These are phyloP conservation scores for Trichechus manatus DNA, from an alignment of 2,113 vertebrate genomes.

Conservation along the genomic window DNA sequence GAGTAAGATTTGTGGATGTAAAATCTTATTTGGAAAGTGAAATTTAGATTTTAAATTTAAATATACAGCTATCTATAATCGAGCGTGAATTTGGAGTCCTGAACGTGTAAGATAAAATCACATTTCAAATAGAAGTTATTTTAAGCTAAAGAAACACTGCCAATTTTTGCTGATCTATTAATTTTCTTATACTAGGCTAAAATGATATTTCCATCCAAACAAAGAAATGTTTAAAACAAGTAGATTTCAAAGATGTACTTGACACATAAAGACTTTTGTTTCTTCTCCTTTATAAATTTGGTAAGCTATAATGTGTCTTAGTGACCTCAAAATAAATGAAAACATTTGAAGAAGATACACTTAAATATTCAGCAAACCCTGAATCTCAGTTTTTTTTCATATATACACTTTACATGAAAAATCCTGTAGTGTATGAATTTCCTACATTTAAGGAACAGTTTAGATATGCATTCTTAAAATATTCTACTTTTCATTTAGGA, in stretches of 20 bases:
- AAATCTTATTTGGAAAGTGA: slow-evolving; percentile 18
- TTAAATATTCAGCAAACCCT: slow-evolving; percentile 42
- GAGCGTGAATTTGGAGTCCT: neutral
- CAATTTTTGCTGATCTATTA: neutral
- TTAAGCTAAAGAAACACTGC: slow-evolving; percentile 33
- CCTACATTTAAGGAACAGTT: neutral
- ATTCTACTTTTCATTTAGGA: slow-evolving; percentile 45
- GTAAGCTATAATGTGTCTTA: neutral
- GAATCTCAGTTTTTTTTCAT: neutral
- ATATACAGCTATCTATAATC: neutral
- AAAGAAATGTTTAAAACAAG: slow-evolving; percentile 39
- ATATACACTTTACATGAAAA: neutral
- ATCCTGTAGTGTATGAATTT: neutral
- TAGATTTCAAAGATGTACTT: slow-evolving; percentile 2
- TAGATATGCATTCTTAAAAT: slow-evolving; percentile 14
- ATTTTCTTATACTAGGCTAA: slow-evolving; percentile 43
- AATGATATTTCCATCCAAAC: slow-evolving; percentile 14
- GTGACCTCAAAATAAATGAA: neutral
- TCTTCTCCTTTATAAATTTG: slow-evolving; percentile 43
- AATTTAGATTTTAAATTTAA: slow-evolving; percentile 35
- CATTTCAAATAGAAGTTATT: slow-evolving; percentile 42
- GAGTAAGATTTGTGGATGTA: neutral
- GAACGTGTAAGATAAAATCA: slow-evolving; percentile 39
- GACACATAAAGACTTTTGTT: neutral
- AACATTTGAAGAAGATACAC: neutral